Conservation (phyloP, 53 echinoderm and acorn worm species). For the Henricia sp. region DNA sequence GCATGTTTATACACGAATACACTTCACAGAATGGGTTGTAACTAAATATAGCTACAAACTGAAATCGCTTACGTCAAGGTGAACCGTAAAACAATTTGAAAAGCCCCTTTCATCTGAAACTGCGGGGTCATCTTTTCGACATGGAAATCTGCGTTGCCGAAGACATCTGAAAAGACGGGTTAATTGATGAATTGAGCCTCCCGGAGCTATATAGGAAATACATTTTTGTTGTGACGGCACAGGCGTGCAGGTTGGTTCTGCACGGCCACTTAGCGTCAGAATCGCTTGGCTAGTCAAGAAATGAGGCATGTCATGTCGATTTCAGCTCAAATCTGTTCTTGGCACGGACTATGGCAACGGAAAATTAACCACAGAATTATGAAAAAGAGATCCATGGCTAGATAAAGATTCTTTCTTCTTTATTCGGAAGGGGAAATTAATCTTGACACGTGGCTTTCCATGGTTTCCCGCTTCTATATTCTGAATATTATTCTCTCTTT, state of each 20-base stretch:
- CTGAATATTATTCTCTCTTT: constrained; percentile 3
- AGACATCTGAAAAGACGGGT: too few species aligned
- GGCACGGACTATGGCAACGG: neutral
- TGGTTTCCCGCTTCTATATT: too few species aligned
- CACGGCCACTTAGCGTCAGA: constrained; percentile 25
- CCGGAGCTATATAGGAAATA: too few species aligned
- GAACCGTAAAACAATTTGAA: too few species aligned
- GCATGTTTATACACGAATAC: too few species aligned
- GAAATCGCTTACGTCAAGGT: too few species aligned
- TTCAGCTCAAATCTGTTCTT: neutral
- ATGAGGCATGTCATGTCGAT: constrained; percentile 16
- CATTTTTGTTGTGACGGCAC: neutral
- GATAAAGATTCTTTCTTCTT: neutral
- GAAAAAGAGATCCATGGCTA: neutral
- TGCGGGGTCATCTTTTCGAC: too few species aligned
- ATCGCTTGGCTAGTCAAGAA: constrained; percentile 1
- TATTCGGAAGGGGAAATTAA: constrained; percentile 10
- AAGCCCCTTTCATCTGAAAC: too few species aligned
- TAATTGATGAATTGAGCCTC: too few species aligned
- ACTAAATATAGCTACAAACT: too few species aligned
- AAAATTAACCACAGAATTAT: neutral
- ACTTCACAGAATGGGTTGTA: too few species aligned
- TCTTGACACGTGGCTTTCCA: neutral
- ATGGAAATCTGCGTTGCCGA: too few species aligned
- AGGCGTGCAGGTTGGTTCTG: neutral